Evolutionary conservation across 2,888 invertebrate species (phyloP), one percentile per base, ranked within the genome.

Genomic region (Acanthosepion esculentum): DNA sequence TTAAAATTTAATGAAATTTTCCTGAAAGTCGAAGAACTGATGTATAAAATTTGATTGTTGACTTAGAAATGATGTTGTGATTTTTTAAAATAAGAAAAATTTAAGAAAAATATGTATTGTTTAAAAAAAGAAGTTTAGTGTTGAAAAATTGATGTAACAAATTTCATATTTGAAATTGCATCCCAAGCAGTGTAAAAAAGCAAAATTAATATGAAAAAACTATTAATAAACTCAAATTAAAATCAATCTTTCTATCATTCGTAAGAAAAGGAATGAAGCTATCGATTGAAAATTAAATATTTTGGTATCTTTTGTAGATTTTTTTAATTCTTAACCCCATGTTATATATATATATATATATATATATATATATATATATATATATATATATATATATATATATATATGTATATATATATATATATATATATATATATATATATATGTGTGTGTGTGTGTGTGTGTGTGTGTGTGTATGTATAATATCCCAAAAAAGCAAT

Each of bases 61-160:
- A 78, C 78, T 78, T 78, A 33, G n/a, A 78, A 78, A 78, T 78
- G n/a, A 78, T 78, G 78, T 18, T 12, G 78, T 78, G 78, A 33
- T 6, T 59, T 23, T n/a, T 78, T 78, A 78, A 78, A 78, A 78
- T 29, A 10, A 78, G 1, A 78, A 78, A 59, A 78, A 15, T 78
- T 78, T 78, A n/a, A n/a, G 78, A 78, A 78, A 78, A 78, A 78
- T 78, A 78, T 78, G n/a, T 59, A 23, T 78, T 78, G 78, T 78
- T 78, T 78, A 33, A 10, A n/a, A 78, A 78, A 78, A 78, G 78
- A 12, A 78, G 78, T n/a, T 78, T 33, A 33, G 78, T 78, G 78
- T 78, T 78, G 78, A 78, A n/a, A 33, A 78, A 78, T 78, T 78
- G n/a, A 33, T 59, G 23, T 59, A 59, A 23, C 59, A 59, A 59